Evolutionary conservation across 2,888 invertebrate genomes (phyloP), one percentile per base, ranked within the genome.

Genomic region (Oscheius sp.): DNA sequence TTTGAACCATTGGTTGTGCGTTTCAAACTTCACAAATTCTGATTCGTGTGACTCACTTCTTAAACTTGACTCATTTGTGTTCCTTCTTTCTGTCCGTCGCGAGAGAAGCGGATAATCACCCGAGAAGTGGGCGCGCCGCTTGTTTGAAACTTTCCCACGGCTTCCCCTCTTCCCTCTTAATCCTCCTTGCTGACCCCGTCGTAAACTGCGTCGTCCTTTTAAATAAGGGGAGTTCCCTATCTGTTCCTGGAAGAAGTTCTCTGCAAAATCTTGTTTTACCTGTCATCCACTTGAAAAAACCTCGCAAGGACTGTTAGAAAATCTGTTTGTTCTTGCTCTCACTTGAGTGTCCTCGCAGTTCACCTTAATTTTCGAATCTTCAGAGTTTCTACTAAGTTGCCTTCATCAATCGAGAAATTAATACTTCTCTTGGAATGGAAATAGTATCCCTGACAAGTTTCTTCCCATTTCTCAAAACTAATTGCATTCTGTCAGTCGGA

Each of bases 121-220:
- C 21, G 63, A 47, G 33, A 42, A 68, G 55, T 35, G 47, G 68
- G 68, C 33, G 55, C 55, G 55, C 55, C 55, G 68, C 35, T 53
- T 68, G 55, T 68, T 68, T 68, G 68, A 51, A 68, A 68, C 68
- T 68, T 68, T 68, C 68, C 68, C 68, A 68, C 68, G 55, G 50
- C 37, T 21, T 21, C 21, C 35, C 68, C 53, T 68, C 51, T 53
- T 68, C 68, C 68, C 2, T 21, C 13, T 10, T 68, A 68, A 68
- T 68, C 68, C 68, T 5, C 13, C 35, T 10, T 21, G 68, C 53
- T 42, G 53, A 10, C 13, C 55, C 37, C 48, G 29, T 63, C 53
- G 68, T 68, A 68, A 68, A 68, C 68, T 68, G 51, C 53, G 21
- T 55, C 68, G 68, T 33, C 55, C 9, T 53, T 53, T 55, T 55